phyloP scores from a whole-genome alignment of 2,797 vertebrate species.

The Heterohyrax brucei region DNA sequence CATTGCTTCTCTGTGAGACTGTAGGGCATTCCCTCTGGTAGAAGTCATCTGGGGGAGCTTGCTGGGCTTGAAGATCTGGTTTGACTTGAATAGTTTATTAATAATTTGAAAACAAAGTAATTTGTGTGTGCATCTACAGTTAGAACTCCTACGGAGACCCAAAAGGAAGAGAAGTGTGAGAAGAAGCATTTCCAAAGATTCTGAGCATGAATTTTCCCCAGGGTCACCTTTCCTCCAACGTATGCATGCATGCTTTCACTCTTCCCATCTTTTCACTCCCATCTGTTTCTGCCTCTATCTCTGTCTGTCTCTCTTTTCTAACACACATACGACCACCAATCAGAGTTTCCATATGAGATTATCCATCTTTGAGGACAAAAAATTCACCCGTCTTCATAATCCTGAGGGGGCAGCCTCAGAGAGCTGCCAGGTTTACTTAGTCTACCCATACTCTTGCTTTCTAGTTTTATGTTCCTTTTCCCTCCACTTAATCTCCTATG shows the following conservation, averaged over 20 bases:
- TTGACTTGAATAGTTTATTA: slow-evolving; percentile 73
- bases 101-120: slow-evolving; percentile 61
- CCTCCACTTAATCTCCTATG: neutral
- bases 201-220: slow-evolving; percentile 33
- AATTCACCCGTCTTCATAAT: neutral
- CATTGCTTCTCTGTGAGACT: slow-evolving; percentile 58
- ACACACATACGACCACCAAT: neutral
- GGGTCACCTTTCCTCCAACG: neutral
- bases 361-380: neutral
- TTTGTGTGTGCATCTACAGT: slow-evolving; percentile 53
- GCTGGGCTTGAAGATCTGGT: slow-evolving; percentile 11
- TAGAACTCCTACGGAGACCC: neutral
- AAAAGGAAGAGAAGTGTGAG: slow-evolving; percentile 11
- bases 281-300: neutral
- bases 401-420: neutral
- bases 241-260: neutral
- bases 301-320: neutral
- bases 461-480: neutral
- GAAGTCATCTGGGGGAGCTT: slow-evolving; percentile 65
- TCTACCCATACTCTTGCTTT: neutral
- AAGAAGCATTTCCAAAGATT: slow-evolving; percentile 66
- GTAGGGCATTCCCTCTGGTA: neutral
- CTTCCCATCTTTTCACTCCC: neutral
- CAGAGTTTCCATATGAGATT: neutral
- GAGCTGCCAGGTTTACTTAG: neutral